Evolutionary conservation across 1,140 invertebrate genomes (phyloP).

Genomic region (Alviniconcha marisindica): DNA sequence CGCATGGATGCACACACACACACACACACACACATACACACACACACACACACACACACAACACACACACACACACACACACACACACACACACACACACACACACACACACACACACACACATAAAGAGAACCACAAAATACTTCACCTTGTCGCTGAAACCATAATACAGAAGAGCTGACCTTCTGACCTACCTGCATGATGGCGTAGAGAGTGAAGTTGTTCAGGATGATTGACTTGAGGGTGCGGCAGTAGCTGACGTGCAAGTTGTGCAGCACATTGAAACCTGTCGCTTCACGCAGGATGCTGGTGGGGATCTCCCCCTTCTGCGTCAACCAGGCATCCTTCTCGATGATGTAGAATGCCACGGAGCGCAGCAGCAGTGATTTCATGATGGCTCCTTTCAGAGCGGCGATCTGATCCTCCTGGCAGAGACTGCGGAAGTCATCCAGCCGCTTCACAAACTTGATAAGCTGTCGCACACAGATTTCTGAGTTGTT

Average conservation of each 20-base stretch:
- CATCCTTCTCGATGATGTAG: slow-evolving; percentile 65
- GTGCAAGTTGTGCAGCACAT: slow-evolving; percentile 71
- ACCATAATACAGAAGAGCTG: too few species aligned
- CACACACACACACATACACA: too few species aligned
- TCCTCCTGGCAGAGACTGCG: slow-evolving; percentile 62
- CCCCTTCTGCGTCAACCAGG: slow-evolving; percentile 65
- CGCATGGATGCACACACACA: too few species aligned
- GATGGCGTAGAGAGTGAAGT: slow-evolving; percentile 85
- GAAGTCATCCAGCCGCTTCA: slow-evolving; percentile 68
- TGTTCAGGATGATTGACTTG: slow-evolving; percentile 67
- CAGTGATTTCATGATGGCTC: slow-evolving; percentile 64
- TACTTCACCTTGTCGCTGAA: too few species aligned
- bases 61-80: too few species aligned
- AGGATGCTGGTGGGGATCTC: slow-evolving; percentile 71
- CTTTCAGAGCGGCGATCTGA: slow-evolving; percentile 64
- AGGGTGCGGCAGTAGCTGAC: slow-evolving; percentile 68
- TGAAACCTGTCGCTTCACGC: slow-evolving; percentile 68
- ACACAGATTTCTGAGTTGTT: slow-evolving; percentile 69
- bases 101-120: too few species aligned
- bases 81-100: too few species aligned
- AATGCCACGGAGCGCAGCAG: slow-evolving; percentile 66
- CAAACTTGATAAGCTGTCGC: slow-evolving; percentile 66
- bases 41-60: too few species aligned
- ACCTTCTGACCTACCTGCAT: slow-evolving; percentile 50
- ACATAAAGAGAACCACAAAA: too few species aligned